Base-by-base conservation (phyloP, 2,797 vertebrate genomes). In the Poecilia wingei region DNA sequence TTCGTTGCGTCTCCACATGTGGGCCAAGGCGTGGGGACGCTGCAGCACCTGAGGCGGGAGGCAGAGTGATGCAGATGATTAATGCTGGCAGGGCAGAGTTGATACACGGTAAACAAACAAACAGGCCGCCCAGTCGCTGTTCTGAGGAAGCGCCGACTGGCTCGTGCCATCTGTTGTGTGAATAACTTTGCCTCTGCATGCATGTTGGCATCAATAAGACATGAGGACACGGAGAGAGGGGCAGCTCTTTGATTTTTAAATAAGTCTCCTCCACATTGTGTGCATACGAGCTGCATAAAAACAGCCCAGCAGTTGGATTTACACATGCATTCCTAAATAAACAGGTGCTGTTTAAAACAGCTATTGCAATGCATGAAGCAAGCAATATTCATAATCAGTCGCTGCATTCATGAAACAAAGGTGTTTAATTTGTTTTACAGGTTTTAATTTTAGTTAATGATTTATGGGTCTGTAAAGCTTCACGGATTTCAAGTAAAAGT, bases 161-260 rank as follows among this genome's bases (percentile, higher is more conserved):
- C 77, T 87, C 76, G 68, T 45, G 84, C 91, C 92, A 94, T 94
- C 92, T 95, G 93, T 78, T 79, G 69, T 82, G 83, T 87, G 82
- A 80, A 87, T 84, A 81, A 84, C 71, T 80, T 79, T 53, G 78
- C 81, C 80, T 74, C 78, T 78, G 80, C 49, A 39, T 74, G 22
- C 85, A 76, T 69, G 74, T 74, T 43, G 66, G 74, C 77, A 75
- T 83, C 75, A 49, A 1, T n/a, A 20, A 64, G 49, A 85, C 76
- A 20, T 36, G 64, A 74, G 46, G 45, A 81, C 74, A 41, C 46
- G 10, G 66, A 41, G 57, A 73, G 47, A 36, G 41, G 47, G 71
- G 57, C 22, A 80, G 46, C 16, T 8, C 0, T 3, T 76, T 81
- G 31, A 51, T 74, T 74, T 73, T 70, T 28, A 28, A 68, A 53